Percentiles rank a stretch among this genome's conserved stretches.
These are phyloP conservation scores for Volucella inflata DNA, from an alignment of 2,888 invertebrate genomes.

Conservation along the genomic window DNA sequence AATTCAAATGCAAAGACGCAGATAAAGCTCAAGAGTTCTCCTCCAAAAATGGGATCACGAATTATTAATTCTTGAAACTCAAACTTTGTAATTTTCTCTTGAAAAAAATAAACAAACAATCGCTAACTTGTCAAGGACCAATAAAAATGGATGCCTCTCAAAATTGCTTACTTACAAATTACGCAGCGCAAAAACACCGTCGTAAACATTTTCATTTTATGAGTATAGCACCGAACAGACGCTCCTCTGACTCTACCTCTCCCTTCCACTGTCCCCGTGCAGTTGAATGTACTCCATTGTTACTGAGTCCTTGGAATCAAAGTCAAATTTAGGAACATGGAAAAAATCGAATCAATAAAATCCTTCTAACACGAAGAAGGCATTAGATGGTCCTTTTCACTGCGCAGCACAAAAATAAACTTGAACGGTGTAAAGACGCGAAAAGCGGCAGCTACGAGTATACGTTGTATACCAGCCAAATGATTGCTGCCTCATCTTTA, in stretches of 20 bases:
- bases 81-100: no score
- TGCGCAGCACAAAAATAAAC: neutral
- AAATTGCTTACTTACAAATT: neutral
- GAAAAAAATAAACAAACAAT: neutral
- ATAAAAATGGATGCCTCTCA: neutral
- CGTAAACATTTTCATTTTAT: no score
- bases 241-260: neutral
- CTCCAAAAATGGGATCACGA: no score
- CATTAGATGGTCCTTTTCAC: neutral
- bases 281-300: slow-evolving; percentile 18
- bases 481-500: slow-evolving; percentile 45
- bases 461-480: slow-evolving; percentile 25
- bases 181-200: no score
- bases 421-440: neutral
- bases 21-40: no score
- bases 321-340: slow-evolving; percentile 38
- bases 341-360: slow-evolving; percentile 49
- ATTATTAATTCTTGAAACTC: no score
- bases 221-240: no score
- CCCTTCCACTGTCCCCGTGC: neutral
- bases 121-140: neutral
- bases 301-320: slow-evolving; percentile 38
- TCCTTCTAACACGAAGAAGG: slow-evolving; percentile 17
- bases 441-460: slow-evolving; percentile 18
- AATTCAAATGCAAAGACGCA: no score